A percentile compares a stretch with the other conserved stretches of the same genome.
Conservation (phyloP, 2,113 vertebrate species). For the Myocastor coypus region DNA sequence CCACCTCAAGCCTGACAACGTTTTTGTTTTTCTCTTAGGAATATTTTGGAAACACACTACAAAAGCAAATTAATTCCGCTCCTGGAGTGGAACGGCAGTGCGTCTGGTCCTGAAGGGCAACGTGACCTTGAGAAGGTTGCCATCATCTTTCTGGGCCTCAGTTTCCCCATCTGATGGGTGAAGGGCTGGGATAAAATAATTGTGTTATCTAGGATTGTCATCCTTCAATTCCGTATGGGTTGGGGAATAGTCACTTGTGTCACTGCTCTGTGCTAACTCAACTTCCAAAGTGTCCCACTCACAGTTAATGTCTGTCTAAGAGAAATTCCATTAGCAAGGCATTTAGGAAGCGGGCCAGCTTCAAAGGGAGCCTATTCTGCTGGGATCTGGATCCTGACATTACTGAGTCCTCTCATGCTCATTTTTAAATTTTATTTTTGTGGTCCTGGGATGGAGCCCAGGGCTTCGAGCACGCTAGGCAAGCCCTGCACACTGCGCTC, state of each 20-base stretch:
- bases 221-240: not conserved
- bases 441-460: not conserved
- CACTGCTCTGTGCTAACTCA: not conserved
- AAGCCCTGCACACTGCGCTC: not conserved
- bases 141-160: not conserved
- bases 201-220: not conserved
- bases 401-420: not conserved
- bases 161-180: not conserved
- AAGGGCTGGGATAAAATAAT: not conserved
- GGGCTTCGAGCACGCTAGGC: not conserved
- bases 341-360: not conserved
- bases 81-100: not conserved
- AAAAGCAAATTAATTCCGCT: not conserved
- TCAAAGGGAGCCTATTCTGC: constrained; percentile 15
- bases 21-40: not conserved
- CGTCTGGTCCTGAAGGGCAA: not conserved
- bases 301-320: not conserved
- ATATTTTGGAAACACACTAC: not conserved
- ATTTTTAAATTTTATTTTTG: not conserved
- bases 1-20: not conserved
- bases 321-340: not conserved
- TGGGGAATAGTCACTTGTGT: not conserved
- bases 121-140: not conserved
- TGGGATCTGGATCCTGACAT: constrained; percentile 4
- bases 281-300: not conserved